phyloP scores from a whole-genome alignment of 2,113 vertebrate genomes.

The Sebastes schlegelii region DNA sequence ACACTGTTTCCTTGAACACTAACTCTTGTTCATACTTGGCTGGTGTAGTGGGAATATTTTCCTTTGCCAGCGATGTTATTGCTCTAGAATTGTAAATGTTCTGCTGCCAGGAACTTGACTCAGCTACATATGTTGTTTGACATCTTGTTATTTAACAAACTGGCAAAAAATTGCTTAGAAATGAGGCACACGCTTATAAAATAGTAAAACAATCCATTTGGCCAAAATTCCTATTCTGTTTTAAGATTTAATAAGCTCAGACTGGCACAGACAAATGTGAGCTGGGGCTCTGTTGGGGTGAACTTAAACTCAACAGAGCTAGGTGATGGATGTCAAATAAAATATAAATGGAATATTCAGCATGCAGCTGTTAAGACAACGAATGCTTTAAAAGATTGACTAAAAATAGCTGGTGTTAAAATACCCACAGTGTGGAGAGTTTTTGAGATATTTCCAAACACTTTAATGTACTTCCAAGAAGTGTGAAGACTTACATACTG shows the following conservation, averaged over 20 bases:
- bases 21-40: slow-evolving; percentile 27
- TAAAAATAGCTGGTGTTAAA: slow-evolving; percentile 29
- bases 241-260: slow-evolving; percentile 51
- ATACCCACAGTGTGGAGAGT: not conserved
- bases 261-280: slow-evolving; percentile 27
- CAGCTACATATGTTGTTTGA: slow-evolving; percentile 60
- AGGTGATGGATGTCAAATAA: slow-evolving; percentile 58
- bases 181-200: slow-evolving; percentile 16
- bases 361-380: slow-evolving; percentile 62
- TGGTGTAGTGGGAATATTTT: slow-evolving; percentile 24
- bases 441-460: slow-evolving; percentile 23
- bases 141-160: slow-evolving; percentile 44
- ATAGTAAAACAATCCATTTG: slow-evolving; percentile 44
- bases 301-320: slow-evolving; percentile 45
- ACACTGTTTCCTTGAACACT: not conserved
- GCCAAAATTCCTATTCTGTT: slow-evolving; percentile 39
- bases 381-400: slow-evolving; percentile 26
- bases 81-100: slow-evolving; percentile 27
- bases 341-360: slow-evolving; percentile 49
- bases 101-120: slow-evolving; percentile 39
- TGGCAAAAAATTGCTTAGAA: slow-evolving; percentile 15
- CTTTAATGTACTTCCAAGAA: slow-evolving; percentile 20
- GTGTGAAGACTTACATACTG: not conserved
- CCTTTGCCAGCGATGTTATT: slow-evolving; percentile 32
- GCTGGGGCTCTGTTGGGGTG: slow-evolving; percentile 21